A percentile compares a stretch with the other conserved stretches of the same genome.
Evolutionary conservation across 2,888 invertebrate species (phyloP).

Genomic region (Aspidiotus rigidus): DNA sequence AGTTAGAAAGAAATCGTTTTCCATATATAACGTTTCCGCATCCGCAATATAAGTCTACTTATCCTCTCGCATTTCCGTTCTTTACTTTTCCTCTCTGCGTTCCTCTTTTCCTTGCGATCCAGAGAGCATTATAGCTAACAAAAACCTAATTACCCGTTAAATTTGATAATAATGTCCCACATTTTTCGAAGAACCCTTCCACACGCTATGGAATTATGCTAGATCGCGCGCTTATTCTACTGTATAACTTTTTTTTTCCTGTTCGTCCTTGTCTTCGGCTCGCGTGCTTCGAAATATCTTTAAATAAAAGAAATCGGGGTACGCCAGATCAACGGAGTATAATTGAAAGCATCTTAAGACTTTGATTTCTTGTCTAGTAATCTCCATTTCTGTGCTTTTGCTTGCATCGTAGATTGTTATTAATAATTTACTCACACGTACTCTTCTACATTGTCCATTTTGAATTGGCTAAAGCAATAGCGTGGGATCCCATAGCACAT

Average conservation of each 20-base stretch:
- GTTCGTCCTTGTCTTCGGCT: background rate
- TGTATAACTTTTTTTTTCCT: background rate
- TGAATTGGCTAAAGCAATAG: no score
- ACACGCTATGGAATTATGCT: background rate
- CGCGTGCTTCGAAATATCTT: background rate
- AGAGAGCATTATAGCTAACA: slow-evolving; percentile 3
- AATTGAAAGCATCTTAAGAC: no score
- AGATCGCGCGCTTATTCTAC: background rate
- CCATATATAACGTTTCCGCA: slow-evolving; percentile 21
- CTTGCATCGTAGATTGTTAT: no score
- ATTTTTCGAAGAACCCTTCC: background rate
- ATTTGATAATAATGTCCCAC: slow-evolving; percentile 32
- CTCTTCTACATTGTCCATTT: no score
- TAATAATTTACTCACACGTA: no score
- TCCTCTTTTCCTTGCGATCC: background rate
- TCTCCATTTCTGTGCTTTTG: no score
- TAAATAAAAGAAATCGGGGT: no score
- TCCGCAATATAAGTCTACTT: slow-evolving; percentile 28
- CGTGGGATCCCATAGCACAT: no score
- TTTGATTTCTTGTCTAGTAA: no score
- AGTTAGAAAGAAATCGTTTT: slow-evolving; percentile 23
- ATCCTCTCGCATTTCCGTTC: slow-evolving; percentile 23
- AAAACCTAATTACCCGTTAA: slow-evolving; percentile 32
- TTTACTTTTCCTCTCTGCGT: slow-evolving; percentile 8
- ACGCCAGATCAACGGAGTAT: no score